Evolutionary conservation across 1,140 invertebrate genomes (phyloP).

Genomic region (Philopotamus ludificatus): DNA sequence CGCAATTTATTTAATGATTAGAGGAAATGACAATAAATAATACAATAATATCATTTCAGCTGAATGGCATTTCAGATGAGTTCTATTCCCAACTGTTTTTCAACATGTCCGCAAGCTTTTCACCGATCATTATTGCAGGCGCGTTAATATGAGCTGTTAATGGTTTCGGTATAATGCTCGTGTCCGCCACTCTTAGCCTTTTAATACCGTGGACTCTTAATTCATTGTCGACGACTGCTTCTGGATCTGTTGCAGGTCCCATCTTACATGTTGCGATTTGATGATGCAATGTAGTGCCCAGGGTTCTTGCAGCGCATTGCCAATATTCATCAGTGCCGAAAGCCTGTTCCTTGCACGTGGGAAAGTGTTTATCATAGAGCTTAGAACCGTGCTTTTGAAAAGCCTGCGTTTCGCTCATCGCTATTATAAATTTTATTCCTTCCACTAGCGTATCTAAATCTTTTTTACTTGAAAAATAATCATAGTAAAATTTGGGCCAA

Average conservation of each 20-base stretch:
- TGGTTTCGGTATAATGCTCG: slow-evolving; percentile 49
- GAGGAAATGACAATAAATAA: neutral
- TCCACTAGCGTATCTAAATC: slow-evolving; percentile 50
- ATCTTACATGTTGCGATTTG: slow-evolving; percentile 63
- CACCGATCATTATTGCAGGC: slow-evolving; percentile 57
- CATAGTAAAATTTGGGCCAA: slow-evolving; percentile 61
- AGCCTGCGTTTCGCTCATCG: slow-evolving; percentile 42
- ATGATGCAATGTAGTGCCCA: slow-evolving; percentile 56
- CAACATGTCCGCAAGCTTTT: slow-evolving; percentile 59
- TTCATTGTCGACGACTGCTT: slow-evolving; percentile 60
- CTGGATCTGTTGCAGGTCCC: slow-evolving; percentile 56
- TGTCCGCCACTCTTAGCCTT: slow-evolving; percentile 49
- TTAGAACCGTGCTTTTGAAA: slow-evolving; percentile 48
- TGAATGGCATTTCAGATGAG: neutral
- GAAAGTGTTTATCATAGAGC: slow-evolving; percentile 50
- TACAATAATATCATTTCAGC: neutral
- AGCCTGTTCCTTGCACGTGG: slow-evolving; percentile 51
- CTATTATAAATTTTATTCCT: slow-evolving; percentile 46
- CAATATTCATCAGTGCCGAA: slow-evolving; percentile 57
- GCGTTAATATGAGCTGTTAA: slow-evolving; percentile 49
- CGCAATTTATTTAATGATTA: neutral
- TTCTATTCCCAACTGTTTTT: slow-evolving; percentile 46
- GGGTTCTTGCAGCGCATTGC: slow-evolving; percentile 50
- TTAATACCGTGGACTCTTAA: slow-evolving; percentile 54
- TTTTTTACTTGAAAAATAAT: slow-evolving; percentile 41